These are phyloP conservation scores for Caenorhabditis virilis DNA, from an alignment of 2,888 invertebrate species.

Conservation along the genomic window DNA sequence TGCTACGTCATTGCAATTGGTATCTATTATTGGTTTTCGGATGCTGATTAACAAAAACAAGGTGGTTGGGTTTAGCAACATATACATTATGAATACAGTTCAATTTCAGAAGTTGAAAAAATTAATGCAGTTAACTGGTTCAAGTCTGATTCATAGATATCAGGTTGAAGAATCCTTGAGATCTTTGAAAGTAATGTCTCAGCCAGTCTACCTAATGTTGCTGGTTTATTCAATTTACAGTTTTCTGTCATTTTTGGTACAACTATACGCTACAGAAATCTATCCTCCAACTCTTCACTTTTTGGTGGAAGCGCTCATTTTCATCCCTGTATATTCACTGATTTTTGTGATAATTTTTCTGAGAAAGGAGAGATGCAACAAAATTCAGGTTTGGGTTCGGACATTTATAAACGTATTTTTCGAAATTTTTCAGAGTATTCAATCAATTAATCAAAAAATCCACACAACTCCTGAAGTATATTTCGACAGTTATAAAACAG, in stretches of 20 bases:
- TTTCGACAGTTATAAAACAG: slow-evolving; percentile 6
- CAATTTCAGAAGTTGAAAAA: slow-evolving; percentile 5
- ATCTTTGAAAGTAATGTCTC: neutral
- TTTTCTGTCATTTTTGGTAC: slow-evolving; percentile 4
- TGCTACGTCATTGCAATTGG: neutral
- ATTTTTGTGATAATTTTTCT: slow-evolving; percentile 11
- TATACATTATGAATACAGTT: no score
- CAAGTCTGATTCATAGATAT: neutral
- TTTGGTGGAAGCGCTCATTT: slow-evolving; percentile 12
- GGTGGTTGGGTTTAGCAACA: no score
- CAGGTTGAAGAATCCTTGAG: neutral
- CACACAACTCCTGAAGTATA: slow-evolving; percentile 5
- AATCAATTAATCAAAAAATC: slow-evolving; percentile 9
- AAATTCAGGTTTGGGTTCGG: no score
- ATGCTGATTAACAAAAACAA: no score
- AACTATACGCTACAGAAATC: slow-evolving; percentile 5
- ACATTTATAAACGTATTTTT: neutral
- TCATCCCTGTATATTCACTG: slow-evolving; percentile 10
- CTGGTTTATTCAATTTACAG: slow-evolving; percentile 5
- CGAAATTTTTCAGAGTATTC: neutral
- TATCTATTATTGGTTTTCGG: slow-evolving; percentile 3
- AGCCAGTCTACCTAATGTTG: neutral
- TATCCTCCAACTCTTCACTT: slow-evolving; percentile 8
- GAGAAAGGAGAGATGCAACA: slow-evolving; percentile 9
- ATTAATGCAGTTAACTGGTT: slow-evolving; percentile 1